These are phyloP conservation scores for Drosophila bifasciata DNA, from an alignment of 1,140 invertebrate species.

Conservation along the genomic window DNA sequence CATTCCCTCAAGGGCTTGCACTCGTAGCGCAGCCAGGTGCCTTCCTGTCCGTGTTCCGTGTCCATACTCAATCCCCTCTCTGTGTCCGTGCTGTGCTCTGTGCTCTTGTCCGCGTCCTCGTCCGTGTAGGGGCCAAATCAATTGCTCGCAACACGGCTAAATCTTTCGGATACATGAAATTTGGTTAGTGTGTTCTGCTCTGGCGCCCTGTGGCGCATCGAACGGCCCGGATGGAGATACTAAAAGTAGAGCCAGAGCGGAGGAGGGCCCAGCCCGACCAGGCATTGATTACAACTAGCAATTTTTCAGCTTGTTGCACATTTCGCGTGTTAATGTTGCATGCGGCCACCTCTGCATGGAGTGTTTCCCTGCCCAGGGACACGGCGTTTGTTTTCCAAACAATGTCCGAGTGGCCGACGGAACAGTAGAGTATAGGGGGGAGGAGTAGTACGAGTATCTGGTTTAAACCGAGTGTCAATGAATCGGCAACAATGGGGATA, in stretches of 20 bases:
- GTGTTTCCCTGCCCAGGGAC: no score
- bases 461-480: no score
- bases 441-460: no score
- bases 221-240: no score
- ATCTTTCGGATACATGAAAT: slow-evolving; percentile 68
- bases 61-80: neutral
- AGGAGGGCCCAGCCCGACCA: neutral
- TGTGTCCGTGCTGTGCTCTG: neutral
- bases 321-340: slow-evolving; percentile 41
- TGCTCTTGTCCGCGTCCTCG: neutral
- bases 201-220: slow-evolving; percentile 30
- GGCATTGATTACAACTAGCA: slow-evolving; percentile 65
- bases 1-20: slow-evolving; percentile 5
- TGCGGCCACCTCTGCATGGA: slow-evolving; percentile 2
- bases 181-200: slow-evolving; percentile 58
- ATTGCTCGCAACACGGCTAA: slow-evolving; percentile 65
- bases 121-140: slow-evolving; percentile 35
- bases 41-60: neutral
- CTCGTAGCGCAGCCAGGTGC: neutral
- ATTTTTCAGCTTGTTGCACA: slow-evolving; percentile 70
- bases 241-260: no score
- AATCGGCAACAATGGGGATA: no score
- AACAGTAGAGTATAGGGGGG: no score
- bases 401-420: no score
- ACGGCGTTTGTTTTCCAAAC: no score